Percentiles rank a stretch among this genome's conserved stretches.
phyloP scores from a whole-genome alignment of 2,113 vertebrate genomes.

The Delphinus delphis region DNA sequence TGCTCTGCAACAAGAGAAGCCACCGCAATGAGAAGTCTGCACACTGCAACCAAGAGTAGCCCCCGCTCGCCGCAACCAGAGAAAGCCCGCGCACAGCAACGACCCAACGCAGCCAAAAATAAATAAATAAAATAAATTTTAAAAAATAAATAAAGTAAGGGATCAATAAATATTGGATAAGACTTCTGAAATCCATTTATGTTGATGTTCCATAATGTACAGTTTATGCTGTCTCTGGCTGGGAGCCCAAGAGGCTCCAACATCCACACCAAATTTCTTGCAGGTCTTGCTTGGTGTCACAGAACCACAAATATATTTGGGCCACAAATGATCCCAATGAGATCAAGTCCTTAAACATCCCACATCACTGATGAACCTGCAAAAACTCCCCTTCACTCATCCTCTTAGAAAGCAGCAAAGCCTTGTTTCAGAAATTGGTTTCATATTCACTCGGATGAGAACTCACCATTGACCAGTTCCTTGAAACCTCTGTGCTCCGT shows the following conservation, averaged over 20 bases:
- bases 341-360: neutral
- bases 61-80: too few relatives aligned
- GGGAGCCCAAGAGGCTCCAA: neutral
- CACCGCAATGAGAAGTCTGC: too few relatives aligned
- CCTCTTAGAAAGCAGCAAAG: neutral
- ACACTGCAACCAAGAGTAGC: too few relatives aligned
- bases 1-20: too few relatives aligned
- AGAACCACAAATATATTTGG: neutral
- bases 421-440: neutral
- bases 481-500: fast-evolving
- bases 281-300: neutral
- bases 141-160: neutral
- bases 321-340: neutral
- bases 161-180: neutral
- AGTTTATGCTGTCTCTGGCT: neutral
- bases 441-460: neutral
- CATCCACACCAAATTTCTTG: neutral
- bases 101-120: too few relatives aligned
- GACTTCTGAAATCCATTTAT: neutral
- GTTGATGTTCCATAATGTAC: neutral
- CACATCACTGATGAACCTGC: neutral
- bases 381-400: neutral
- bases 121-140: too few relatives aligned
- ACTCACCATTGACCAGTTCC: neutral
- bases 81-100: too few relatives aligned